Base-by-base conservation (phyloP, 2,888 invertebrate genomes). In the Psylliodes chrysocephalus region DNA sequence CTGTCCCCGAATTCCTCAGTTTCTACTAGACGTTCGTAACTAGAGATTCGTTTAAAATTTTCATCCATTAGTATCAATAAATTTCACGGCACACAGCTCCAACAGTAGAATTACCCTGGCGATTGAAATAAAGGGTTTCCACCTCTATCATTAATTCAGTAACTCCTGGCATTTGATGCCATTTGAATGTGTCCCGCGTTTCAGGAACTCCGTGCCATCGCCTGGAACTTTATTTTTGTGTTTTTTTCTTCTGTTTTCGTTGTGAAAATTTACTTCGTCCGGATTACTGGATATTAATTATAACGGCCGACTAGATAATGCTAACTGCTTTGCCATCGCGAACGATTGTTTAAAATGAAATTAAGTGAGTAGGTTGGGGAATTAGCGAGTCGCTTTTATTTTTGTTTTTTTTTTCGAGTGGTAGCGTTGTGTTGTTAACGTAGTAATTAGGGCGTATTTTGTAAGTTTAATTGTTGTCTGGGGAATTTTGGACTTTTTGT, bases 161-260 rank as follows among this genome's bases (percentile, higher is more conserved):
- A 65, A 54, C 67, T 59, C 38, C 47, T 51, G 73, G 71, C 75
- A 73, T 76, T 78, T 78, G 76, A 77, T 75, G 75, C 77, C 74
- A 77, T 77, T 77, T 77, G 75, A 78, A 78, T 78, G 74, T 78
- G 77, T 77, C 77, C 76, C 76, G 67, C 64, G 77, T 68, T 69
- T 70, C 67, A 38, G 54, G 69, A 76, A 76, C 67, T 72, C 73
- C 72, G 73, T 70, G 68, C 70, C 71, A 65, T 63, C 61, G 69
- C 66, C 62, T 12, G 70, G 69, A 73, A 71, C 62, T 71, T 73
- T 68, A 56, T 63, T 70, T 69, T 70, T 68, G 61, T 68, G 49
- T 49, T 64, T 69, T 68, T 67, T 70, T 42, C 49, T 60, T 53
- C 61, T 42, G 33, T 65, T 70, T 44, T 51, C 57, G 49, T 65